Evolutionary conservation across 2,888 invertebrate species (phyloP), one percentile per base, ranked within the genome.

Genomic region (Drymonia ruficornis): DNA sequence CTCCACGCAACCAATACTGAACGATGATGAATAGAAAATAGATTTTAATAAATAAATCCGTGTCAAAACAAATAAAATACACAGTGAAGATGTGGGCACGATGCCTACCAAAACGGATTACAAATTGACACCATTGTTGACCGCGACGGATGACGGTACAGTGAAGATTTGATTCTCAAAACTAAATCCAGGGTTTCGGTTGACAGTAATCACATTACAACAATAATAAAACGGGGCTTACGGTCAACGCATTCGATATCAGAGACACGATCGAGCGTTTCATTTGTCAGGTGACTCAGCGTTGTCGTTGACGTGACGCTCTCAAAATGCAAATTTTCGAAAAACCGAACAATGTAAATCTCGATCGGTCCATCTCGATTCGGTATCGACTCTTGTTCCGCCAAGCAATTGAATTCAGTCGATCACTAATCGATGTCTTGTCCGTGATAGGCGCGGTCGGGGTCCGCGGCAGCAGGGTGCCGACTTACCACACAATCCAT

Each of bases 371-470:
- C 78, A 89, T 86, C 85, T 89, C 84, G 91, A 89, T 89, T 81
- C 87, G 81, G 87, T 89, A 90, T 91, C 89, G 88, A 83, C 76
- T 83, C 89, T 81, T 86, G 90, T 91, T 90, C 86, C 84, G 83
- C 84, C 84, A 88, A 87, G 91, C 91, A 91, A 92, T 91, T 92
- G 92, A 91, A 91, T 91, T 91, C 91, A 86, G 91, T 91, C 91
- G 91, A 92, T 91, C 92, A 91, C 92, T 92, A 92, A 92, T 92
- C 92, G 92, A 91, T 91, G 92, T 91, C 89, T 91, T 90, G 92
- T 88, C 91, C 90, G 91, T 89, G 92, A 92, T 91, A 91, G 88
- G 86, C 91, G 76, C 92, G 79, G 91, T 91, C 82, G 91, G 91
- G 89, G 91, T 80, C 90, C 92, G 65, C 90, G 91, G 88, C 91